phyloP scores from a whole-genome alignment of 2,888 invertebrate genomes.

The Lasioglossum lativentre region DNA sequence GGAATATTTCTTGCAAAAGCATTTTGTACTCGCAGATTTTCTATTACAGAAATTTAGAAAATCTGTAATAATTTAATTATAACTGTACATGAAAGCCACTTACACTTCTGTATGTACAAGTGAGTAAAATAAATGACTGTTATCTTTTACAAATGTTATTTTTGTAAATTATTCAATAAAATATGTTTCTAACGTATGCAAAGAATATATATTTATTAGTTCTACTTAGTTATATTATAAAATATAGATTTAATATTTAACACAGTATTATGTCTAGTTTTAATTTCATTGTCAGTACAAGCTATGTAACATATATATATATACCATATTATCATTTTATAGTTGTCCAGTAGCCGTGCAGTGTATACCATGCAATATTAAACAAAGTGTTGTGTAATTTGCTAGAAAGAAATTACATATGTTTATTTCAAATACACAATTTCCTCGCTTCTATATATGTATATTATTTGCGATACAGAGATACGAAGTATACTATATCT shows the following conservation, averaged over 20 bases:
- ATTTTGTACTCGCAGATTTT: conserved; percentile 13
- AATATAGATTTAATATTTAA: not conserved
- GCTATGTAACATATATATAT: not conserved
- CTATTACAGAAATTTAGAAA: not conserved
- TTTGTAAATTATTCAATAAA: conserved; percentile 25
- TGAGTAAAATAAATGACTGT: conserved; percentile 34
- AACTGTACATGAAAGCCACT: conserved; percentile 23
- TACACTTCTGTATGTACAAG: conserved; percentile 17
- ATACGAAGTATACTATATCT: conserved; percentile 16
- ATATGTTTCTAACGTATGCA: conserved; percentile 19
- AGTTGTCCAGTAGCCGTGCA: not conserved
- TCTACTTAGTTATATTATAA: not conserved
- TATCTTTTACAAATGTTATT: conserved; percentile 24
- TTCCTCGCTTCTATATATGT: conserved; percentile 14
- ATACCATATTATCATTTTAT: not conserved
- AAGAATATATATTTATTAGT: not conserved
- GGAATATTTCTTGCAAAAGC: conserved; percentile 16
- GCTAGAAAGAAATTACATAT: not conserved
- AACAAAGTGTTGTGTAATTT: not conserved
- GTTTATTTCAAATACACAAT: not conserved
- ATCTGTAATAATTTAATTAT: not conserved
- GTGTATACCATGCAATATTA: not conserved
- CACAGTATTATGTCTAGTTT: not conserved
- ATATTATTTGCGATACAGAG: not conserved
- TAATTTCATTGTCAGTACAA: not conserved